Percentiles rank a stretch among this genome's conserved stretches.
Conservation (phyloP, 2,888 invertebrate genomes). For the Melanophora roralis region DNA sequence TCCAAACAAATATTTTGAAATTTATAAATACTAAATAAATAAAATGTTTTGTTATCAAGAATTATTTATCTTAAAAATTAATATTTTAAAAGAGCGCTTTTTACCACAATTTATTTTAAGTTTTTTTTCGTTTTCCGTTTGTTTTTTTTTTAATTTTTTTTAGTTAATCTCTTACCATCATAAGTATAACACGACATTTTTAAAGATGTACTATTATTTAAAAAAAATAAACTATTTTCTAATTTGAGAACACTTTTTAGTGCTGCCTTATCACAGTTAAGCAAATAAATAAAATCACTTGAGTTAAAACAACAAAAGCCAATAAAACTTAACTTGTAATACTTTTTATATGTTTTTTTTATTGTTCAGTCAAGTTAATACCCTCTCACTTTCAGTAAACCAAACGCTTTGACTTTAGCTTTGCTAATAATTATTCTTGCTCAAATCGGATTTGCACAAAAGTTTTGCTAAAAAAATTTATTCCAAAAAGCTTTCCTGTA, state of each 20-base stretch:
- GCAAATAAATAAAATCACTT: neutral
- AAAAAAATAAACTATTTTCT: too few relatives aligned
- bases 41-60: too few relatives aligned
- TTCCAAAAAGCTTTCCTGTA: constrained; percentile 33
- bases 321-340: neutral
- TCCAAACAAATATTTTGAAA: too few relatives aligned
- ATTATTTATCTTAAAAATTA: too few relatives aligned
- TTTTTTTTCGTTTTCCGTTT: too few relatives aligned
- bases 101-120: too few relatives aligned
- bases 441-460: neutral
- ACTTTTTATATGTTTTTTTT: neutral
- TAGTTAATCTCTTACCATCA: constrained; percentile 54
- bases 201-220: neutral
- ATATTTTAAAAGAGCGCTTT: too few relatives aligned
- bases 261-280: constrained; percentile 33
- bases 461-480: neutral
- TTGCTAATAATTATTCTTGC: constrained; percentile 38
- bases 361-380: neutral
- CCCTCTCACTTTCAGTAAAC: constrained; percentile 9
- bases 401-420: constrained; percentile 37
- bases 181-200: constrained; percentile 53
- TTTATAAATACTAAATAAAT: too few relatives aligned
- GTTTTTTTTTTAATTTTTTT: too few relatives aligned
- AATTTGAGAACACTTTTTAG: neutral
- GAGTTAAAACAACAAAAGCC: neutral